phyloP scores from a whole-genome alignment of 2,797 vertebrate genomes.

The Anabacerthia variegaticeps region DNA sequence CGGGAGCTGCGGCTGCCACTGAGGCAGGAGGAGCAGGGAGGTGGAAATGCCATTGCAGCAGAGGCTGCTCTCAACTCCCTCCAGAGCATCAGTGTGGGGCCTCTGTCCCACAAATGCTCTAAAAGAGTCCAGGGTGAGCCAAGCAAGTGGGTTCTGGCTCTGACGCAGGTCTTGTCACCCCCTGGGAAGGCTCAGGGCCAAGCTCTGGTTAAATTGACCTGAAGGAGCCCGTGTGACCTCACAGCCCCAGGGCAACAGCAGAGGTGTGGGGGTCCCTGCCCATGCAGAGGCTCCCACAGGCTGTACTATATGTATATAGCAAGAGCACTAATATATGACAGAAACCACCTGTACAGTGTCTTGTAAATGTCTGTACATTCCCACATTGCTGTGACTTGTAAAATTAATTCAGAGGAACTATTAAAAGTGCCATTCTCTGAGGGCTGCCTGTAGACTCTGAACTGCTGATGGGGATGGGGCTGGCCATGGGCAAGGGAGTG shows the following conservation, averaged over 20 bases:
- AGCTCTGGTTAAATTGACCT: not conserved
- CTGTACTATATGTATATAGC: conserved; percentile 75
- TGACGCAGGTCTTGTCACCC: not conserved
- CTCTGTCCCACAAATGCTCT: not conserved
- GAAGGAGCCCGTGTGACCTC: fast-evolving
- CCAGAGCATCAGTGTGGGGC: not conserved
- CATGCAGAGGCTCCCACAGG: fast-evolving
- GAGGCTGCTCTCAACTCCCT: conserved; percentile 79
- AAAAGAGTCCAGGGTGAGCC: not conserved
- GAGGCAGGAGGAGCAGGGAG: conserved; percentile 81
- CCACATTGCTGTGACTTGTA: not conserved
- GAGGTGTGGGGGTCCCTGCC: not conserved
- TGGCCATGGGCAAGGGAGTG: not conserved
- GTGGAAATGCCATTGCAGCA: conserved; percentile 76
- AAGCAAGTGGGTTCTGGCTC: not conserved
- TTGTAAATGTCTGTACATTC: conserved; percentile 61
- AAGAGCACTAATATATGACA: conserved; percentile 69
- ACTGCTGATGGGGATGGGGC: fast-evolving
- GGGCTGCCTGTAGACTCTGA: not conserved
- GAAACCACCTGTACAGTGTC: not conserved
- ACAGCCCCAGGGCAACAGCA: fast-evolving
- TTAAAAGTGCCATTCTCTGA: not conserved
- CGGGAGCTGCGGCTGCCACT: conserved; percentile 86
- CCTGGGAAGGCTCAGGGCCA: not conserved
- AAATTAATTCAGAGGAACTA: not conserved